phyloP scores from a whole-genome alignment of 2,888 invertebrate genomes.

The Entomobrya multifasciata region DNA sequence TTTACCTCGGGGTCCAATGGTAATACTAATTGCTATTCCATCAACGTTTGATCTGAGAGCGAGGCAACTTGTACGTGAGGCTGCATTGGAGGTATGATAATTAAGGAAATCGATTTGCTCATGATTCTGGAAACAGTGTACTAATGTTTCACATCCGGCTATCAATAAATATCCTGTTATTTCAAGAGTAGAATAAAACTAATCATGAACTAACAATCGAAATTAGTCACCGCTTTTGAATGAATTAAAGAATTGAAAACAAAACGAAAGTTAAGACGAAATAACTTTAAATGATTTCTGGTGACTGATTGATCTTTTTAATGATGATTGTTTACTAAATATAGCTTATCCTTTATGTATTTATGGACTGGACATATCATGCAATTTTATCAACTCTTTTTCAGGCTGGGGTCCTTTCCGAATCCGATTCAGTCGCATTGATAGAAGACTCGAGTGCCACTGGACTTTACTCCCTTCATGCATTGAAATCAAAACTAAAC shows the following conservation, averaged over 20 bases:
- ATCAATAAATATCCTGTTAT: neutral
- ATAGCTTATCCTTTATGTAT: too few species aligned
- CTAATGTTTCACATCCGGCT: conserved; percentile 17
- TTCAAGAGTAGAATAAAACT: neutral
- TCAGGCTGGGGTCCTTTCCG: conserved; percentile 72
- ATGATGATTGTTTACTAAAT: too few species aligned
- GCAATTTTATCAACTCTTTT: neutral
- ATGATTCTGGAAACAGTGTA: neutral
- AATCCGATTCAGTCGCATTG: conserved; percentile 74
- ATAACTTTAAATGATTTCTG: too few species aligned
- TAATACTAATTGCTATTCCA: conserved; percentile 74
- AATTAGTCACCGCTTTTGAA: too few species aligned
- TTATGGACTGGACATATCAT: too few species aligned
- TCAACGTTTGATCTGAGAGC: conserved; percentile 76
- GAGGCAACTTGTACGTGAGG: conserved; percentile 78
- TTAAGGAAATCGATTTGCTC: conserved; percentile 11
- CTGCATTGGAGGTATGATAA: conserved; percentile 78
- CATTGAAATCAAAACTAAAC: conserved; percentile 70
- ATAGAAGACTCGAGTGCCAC: conserved; percentile 78
- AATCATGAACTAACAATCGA: too few species aligned
- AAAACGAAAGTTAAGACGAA: too few species aligned
- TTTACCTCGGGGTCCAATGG: conserved; percentile 63
- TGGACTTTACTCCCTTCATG: conserved; percentile 73
- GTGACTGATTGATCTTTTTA: too few species aligned
- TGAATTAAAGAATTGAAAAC: too few species aligned